phyloP scores from a whole-genome alignment of 2,113 vertebrate genomes.

The Rhadina sibilatrix region DNA sequence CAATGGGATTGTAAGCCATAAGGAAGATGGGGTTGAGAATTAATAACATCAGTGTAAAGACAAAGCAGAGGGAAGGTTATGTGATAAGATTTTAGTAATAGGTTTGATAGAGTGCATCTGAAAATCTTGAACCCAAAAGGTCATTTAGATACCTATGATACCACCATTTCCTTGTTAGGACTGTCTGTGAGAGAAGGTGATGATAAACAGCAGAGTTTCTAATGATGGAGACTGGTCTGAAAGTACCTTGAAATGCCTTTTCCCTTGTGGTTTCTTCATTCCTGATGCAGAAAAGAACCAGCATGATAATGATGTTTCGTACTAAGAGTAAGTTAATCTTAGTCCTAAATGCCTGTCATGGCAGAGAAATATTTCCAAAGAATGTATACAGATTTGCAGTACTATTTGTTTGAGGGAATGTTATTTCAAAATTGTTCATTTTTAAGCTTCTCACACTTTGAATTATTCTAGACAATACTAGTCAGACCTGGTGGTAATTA shows the following conservation, averaged over 20 bases:
- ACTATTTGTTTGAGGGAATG: not conserved
- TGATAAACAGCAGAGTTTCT: slow-evolving; percentile 22
- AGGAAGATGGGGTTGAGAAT: slow-evolving; percentile 18
- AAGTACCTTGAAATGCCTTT: not conserved
- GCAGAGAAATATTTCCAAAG: not conserved
- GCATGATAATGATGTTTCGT: not conserved
- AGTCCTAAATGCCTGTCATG: not conserved
- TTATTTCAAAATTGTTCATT: slow-evolving; percentile 3
- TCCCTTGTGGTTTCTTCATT: not conserved
- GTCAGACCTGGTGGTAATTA: not conserved
- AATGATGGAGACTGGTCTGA: not conserved
- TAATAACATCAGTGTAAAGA: not conserved
- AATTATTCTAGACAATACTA: not conserved
- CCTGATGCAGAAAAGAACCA: not conserved
- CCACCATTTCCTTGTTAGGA: not conserved
- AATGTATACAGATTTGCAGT: not conserved
- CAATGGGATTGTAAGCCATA: not conserved
- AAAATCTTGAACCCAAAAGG: not conserved
- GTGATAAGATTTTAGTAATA: slow-evolving; percentile 19
- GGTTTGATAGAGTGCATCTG: not conserved
- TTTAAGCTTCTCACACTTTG: not conserved
- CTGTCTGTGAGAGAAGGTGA: not conserved
- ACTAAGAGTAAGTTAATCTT: slow-evolving; percentile 32
- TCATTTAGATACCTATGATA: not conserved
- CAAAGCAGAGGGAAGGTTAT: not conserved